Percentiles rank a stretch among this genome's conserved stretches.
Conservation (phyloP, 2,113 vertebrate species). For the Odobenus rosmarus region DNA sequence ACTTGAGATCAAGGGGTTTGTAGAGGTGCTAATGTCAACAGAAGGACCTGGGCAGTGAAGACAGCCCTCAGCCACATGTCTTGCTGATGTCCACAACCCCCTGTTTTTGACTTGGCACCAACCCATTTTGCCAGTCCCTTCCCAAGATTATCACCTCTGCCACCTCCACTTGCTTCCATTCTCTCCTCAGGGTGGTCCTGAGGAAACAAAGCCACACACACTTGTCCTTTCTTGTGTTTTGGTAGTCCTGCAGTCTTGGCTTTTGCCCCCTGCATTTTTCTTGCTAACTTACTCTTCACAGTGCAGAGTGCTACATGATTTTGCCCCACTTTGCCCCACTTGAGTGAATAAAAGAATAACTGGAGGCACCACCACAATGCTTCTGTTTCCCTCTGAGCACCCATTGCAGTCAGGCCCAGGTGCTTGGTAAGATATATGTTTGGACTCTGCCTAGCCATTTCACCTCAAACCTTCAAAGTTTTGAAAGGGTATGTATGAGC, state of each 20-base stretch:
- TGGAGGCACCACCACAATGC: accelerated
- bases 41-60: neutral
- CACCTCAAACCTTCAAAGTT: neutral
- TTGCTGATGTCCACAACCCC: neutral
- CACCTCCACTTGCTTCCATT: neutral
- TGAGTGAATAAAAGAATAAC: neutral
- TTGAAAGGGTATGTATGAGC: neutral
- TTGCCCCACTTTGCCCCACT: too few relatives aligned
- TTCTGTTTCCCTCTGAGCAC: neutral
- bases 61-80: accelerated
- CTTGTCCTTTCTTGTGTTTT: neutral
- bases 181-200: neutral
- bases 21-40: neutral
- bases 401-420: neutral
- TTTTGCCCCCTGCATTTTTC: neutral
- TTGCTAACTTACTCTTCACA: neutral
- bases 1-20: neutral
- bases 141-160: neutral
- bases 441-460: neutral
- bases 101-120: neutral
- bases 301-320: neutral
- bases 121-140: neutral
- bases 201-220: neutral
- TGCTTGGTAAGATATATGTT: neutral
- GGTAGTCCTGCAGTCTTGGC: neutral